Percentiles rank a stretch among this genome's conserved stretches.
Evolutionary conservation across 2,113 vertebrate genomes (phyloP).

Genomic region (Macheiramphus alcinus): DNA sequence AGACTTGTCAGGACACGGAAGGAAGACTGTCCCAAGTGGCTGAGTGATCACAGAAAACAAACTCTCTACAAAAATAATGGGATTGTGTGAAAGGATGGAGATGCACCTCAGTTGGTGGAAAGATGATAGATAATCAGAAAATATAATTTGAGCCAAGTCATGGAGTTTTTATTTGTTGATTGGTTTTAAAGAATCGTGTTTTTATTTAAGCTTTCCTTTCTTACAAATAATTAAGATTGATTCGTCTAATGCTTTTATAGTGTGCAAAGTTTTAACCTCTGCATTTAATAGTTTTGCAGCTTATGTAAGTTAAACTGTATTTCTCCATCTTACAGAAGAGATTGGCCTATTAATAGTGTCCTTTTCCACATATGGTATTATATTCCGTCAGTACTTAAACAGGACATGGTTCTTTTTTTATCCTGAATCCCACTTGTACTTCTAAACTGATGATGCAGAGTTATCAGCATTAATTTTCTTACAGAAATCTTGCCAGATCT

Average conservation of each 20-base stretch:
- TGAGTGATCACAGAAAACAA: neutral
- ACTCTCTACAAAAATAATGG: neutral
- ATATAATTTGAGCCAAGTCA: neutral
- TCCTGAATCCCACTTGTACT: conserved; percentile 45
- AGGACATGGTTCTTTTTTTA: conserved; percentile 53
- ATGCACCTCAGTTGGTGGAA: neutral
- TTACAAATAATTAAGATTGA: neutral
- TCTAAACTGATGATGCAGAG: conserved; percentile 54
- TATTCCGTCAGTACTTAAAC: conserved; percentile 38
- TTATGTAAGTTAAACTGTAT: neutral
- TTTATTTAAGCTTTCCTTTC: neutral
- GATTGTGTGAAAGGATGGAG: neutral
- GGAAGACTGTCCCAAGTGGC: neutral
- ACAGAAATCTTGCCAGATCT: conserved; percentile 54
- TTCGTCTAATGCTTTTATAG: neutral
- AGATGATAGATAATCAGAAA: neutral
- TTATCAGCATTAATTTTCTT: conserved; percentile 53
- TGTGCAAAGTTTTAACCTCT: neutral
- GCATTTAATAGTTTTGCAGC: neutral
- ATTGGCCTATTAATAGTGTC: conserved; percentile 47
- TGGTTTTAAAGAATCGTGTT: neutral
- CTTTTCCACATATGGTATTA: conserved; percentile 41
- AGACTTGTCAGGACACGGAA: neutral
- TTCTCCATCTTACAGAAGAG: neutral
- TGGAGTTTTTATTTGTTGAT: neutral